These are phyloP conservation scores for Athrips mouffetella DNA, from an alignment of 2,888 invertebrate species.

Conservation along the genomic window DNA sequence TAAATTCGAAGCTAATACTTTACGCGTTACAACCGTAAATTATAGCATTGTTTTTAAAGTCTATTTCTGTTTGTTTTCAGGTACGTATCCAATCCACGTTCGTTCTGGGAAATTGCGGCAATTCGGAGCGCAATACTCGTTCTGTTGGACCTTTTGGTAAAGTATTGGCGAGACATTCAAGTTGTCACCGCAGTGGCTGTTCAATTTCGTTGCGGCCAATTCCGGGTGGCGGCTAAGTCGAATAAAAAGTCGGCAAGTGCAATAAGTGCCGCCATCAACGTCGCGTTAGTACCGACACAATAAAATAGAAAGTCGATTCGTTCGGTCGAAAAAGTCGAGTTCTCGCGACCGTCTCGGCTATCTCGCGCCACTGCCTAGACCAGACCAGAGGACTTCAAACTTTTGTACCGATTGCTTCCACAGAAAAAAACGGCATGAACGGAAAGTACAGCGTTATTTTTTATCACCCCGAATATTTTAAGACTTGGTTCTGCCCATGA, in stretches of 20 bases:
- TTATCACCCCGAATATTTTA: too few relatives aligned
- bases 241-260: conserved; percentile 62
- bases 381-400: too few relatives aligned
- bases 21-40: too few relatives aligned
- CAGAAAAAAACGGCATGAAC: too few relatives aligned
- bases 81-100: too few relatives aligned
- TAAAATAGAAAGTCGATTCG: conserved; percentile 71
- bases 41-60: conserved; percentile 13
- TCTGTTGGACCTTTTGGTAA: conserved; percentile 23
- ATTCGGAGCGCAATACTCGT: conserved; percentile 12
- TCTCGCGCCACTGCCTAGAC: conserved; percentile 10
- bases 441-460: too few relatives aligned
- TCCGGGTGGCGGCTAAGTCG: conserved; percentile 39
- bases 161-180: conserved; percentile 31
- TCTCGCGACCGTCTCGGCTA: conserved; percentile 17
- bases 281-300: conserved; percentile 71
- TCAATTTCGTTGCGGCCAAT: conserved; percentile 54
- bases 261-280: conserved; percentile 73
- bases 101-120: background rate
- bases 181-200: conserved; percentile 37
- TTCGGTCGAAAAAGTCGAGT: conserved; percentile 39
- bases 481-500: too few relatives aligned
- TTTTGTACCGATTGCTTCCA: too few relatives aligned
- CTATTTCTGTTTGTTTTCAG: conserved; percentile 41
- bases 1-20: background rate